Evolutionary conservation across 2,888 invertebrate genomes (phyloP).

Genomic region (Conomelus anceps): DNA sequence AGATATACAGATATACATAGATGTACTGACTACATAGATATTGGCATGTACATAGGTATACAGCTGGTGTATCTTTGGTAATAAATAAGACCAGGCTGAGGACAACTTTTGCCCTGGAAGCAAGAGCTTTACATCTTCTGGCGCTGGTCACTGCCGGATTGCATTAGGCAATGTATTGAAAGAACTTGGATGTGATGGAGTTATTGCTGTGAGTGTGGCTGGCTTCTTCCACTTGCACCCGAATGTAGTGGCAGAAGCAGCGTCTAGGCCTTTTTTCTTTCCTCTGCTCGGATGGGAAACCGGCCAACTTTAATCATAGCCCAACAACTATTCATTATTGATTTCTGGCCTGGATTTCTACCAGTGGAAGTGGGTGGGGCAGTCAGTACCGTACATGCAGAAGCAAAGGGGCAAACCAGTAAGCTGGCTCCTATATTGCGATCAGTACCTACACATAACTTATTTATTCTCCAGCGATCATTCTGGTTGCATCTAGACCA

Average conservation of each 20-base stretch:
- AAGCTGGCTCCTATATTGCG: neutral
- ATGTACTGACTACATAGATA: neutral
- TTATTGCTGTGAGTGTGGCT: neutral
- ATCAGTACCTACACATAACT: neutral
- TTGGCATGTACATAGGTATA: neutral
- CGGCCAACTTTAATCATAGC: neutral
- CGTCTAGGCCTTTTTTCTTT: neutral
- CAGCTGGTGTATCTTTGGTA: neutral
- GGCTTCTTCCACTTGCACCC: too few relatives aligned
- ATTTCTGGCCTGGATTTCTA: neutral
- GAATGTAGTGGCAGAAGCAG: neutral
- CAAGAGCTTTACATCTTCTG: neutral
- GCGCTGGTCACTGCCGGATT: neutral
- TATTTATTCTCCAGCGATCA: neutral
- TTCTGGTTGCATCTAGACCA: neutral
- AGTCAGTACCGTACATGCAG: neutral
- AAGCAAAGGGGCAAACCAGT: neutral
- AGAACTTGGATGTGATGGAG: neutral
- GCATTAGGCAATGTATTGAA: neutral
- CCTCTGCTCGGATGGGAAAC: neutral
- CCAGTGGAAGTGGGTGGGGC: neutral
- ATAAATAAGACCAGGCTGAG: neutral
- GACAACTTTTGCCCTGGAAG: neutral
- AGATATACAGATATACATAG: neutral
- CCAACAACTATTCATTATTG: neutral